phyloP scores from a whole-genome alignment of 1,140 invertebrate genomes.

The Orius laevigatus region DNA sequence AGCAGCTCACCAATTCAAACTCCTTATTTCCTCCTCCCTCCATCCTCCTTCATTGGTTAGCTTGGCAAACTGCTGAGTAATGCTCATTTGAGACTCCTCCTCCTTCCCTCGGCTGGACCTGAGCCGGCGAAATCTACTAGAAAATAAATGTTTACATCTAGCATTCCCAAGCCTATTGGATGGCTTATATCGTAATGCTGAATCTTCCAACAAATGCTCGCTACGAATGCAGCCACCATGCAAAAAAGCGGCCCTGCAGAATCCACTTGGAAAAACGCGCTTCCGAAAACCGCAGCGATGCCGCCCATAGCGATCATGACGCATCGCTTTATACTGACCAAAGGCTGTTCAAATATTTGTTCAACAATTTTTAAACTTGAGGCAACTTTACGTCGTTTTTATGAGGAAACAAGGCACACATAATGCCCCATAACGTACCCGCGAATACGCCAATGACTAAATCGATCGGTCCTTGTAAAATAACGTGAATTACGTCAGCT shows the following conservation, averaged over 20 bases:
- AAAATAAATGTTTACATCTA: too few relatives aligned
- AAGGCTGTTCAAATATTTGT: neutral
- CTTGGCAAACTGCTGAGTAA: too few relatives aligned
- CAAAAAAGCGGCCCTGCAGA: conserved; percentile 46
- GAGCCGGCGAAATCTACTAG: too few relatives aligned
- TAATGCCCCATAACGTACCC: conserved; percentile 32
- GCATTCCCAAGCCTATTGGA: too few relatives aligned
- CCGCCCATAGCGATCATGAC: conserved; percentile 37
- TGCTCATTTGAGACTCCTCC: too few relatives aligned
- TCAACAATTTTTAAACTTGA: neutral
- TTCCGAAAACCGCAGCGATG: conserved; percentile 41
- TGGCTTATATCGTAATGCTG: conserved; percentile 17
- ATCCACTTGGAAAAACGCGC: conserved; percentile 33
- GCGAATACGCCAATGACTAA: conserved; percentile 32
- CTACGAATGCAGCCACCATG: conserved; percentile 42
- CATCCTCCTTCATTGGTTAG: too few relatives aligned
- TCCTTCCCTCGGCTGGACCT: too few relatives aligned
- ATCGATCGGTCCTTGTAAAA: conserved; percentile 36
- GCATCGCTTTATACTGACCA: conserved; percentile 23
- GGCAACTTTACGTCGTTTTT: conserved; percentile 23
- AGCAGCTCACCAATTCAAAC: neutral
- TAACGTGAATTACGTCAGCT: neutral
- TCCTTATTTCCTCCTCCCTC: too few relatives aligned
- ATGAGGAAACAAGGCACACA: conserved; percentile 30
- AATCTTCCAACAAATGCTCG: conserved; percentile 31